phyloP scores from a whole-genome alignment of 2,888 invertebrate species.

The Siphlonurus alternatus region DNA sequence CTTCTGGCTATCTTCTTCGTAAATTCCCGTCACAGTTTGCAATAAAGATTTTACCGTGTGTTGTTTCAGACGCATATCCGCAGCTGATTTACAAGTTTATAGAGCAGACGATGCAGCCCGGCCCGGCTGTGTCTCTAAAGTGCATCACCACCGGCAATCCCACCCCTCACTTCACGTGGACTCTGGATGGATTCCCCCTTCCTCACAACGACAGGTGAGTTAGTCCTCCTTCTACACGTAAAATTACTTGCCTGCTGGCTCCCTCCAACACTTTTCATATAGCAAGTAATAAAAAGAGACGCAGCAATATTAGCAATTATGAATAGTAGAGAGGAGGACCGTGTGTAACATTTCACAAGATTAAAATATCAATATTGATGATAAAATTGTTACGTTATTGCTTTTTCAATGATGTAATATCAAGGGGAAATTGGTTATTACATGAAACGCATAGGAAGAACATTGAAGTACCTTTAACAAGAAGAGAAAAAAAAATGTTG shows the following conservation, averaged over 20 bases:
- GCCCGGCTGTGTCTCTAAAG: conserved; percentile 29
- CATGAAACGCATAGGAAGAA: background rate
- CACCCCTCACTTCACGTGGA: conserved; percentile 31
- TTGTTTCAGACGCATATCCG: conserved; percentile 23
- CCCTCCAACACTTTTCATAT: no score
- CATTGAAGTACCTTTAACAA: background rate
- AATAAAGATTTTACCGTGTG: no score
- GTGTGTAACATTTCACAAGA: no score
- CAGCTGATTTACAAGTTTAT: conserved; percentile 26
- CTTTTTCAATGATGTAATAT: background rate
- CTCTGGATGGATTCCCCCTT: conserved; percentile 24
- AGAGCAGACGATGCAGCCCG: conserved; percentile 29
- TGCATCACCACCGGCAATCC: conserved; percentile 34
- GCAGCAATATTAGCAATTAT: no score
- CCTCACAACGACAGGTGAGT: conserved; percentile 21
- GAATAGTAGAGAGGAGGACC: no score
- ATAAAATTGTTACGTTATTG: no score
- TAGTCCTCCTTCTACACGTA: no score
- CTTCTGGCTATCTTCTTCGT: no score
- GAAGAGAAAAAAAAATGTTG: background rate
- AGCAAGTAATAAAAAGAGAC: no score
- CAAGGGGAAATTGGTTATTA: background rate
- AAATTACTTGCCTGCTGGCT: no score
- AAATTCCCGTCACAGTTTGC: no score
- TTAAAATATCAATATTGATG: no score